These are phyloP conservation scores for Synchiropus splendidus DNA, from an alignment of 2,113 vertebrate genomes.

Conservation along the genomic window DNA sequence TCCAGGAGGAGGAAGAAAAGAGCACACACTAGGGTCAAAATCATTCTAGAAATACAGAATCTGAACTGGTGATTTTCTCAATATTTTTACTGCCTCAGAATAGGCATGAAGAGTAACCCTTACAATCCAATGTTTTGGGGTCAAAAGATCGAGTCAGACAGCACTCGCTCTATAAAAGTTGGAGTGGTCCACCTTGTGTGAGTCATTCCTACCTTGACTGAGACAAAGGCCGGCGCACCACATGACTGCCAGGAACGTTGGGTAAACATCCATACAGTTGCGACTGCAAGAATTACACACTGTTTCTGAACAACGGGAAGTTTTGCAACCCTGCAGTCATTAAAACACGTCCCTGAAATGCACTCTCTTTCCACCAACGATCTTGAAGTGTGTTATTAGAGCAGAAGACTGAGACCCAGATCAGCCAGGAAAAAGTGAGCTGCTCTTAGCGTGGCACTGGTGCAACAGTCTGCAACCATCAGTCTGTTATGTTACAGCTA, in stretches of 20 bases:
- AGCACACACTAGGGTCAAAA: not conserved
- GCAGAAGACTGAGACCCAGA: too few relatives aligned
- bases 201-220: slow-evolving; percentile 75
- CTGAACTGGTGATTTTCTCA: not conserved
- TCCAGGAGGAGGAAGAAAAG: slow-evolving; percentile 4
- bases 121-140: not conserved
- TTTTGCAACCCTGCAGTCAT: not conserved
- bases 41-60: too few relatives aligned
- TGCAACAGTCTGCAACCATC: not conserved
- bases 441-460: not conserved
- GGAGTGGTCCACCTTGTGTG: not conserved
- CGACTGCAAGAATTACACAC: slow-evolving; percentile 64
- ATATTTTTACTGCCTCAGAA: not conserved
- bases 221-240: slow-evolving; percentile 90
- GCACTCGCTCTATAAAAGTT: not conserved
- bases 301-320: not conserved
- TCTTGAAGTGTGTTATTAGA: not conserved
- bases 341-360: not conserved
- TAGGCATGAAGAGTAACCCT: not conserved
- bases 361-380: not conserved
- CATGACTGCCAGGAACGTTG: slow-evolving; percentile 83
- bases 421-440: not conserved
- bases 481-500: not conserved
- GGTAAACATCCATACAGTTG: slow-evolving; percentile 85
- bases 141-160: not conserved